Base-by-base conservation (phyloP, 1,140 invertebrate species). In the Phymastichus coffea region DNA sequence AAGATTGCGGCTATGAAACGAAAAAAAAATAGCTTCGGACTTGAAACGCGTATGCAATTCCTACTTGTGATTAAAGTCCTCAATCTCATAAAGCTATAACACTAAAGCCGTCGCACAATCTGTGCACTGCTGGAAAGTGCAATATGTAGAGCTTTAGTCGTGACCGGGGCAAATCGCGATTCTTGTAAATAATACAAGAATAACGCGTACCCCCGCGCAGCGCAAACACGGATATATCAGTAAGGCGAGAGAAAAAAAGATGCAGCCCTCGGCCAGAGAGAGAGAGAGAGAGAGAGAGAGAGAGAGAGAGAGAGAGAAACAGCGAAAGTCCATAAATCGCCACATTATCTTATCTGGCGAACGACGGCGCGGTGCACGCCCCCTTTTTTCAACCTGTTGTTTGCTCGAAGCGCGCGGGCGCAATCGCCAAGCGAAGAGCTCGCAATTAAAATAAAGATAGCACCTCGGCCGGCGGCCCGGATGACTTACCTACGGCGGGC, bases 371-470 rank as follows among this genome's bases (percentile, higher is more conserved):
- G 28, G 6, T 33, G 28, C 28, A n/a, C 33, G 23, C 35, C 30
- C 35, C 17, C 12, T 57, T 48, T 57, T 53, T 40, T 57, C 20
- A 48, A 48, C 23, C 23, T 53, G 51, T 53, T 48, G 44, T 57
- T 56, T 57, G 33, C 28, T 40, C 33, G 28, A n/a, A n/a, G 28
- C 28, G 33, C 44, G 23, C 22, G 3, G 2, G 15, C 28, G 43
- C 33, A 47, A 55, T 55, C 17, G 14, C 30, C 9, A 25, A 6
- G 47, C 9, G 25, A 17, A 33, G 46, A 48, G 33, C 33, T 48
- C 35, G 41, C 23, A 57, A 48, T 57, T 57, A 48, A 48, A 57
- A 40, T 57, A 49, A 57, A 49, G 17, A 57, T 57, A 49, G 26
- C 37, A 12, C 28, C 28, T 6, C 28, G 6, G 28, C 28, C 12